A percentile compares a stretch with the other conserved stretches of the same genome.
phyloP scores from a whole-genome alignment of 2,113 vertebrate species.

The Cromileptes altivelis region DNA sequence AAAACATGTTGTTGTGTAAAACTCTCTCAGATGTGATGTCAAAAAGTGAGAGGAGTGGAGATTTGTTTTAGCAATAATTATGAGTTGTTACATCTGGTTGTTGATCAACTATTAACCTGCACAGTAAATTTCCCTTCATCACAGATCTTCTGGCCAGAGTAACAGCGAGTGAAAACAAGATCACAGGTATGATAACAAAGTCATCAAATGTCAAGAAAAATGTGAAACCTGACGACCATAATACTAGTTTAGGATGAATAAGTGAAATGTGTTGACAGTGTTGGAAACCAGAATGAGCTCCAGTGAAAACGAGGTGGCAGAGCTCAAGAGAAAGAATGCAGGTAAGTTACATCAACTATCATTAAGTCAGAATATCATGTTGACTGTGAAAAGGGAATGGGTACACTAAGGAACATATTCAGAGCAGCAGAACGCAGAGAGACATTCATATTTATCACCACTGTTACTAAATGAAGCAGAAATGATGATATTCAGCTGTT shows the following conservation, averaged over 20 bases:
- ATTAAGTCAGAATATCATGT: neutral
- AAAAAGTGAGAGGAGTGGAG: too few species aligned
- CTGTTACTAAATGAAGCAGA: too few species aligned
- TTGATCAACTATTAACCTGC: too few species aligned
- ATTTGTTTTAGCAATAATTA: too few species aligned
- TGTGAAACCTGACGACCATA: neutral
- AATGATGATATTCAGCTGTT: too few species aligned
- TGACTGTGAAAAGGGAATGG: neutral
- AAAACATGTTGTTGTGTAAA: too few species aligned
- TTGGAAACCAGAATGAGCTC: constrained; percentile 19
- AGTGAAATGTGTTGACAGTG: neutral
- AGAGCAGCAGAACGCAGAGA: neutral
- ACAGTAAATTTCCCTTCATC: too few species aligned
- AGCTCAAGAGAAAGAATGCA: constrained; percentile 8
- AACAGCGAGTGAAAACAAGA: neutral
- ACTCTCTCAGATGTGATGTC: too few species aligned
- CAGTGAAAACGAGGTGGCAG: neutral
- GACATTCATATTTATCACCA: too few species aligned
- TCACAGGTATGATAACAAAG: neutral
- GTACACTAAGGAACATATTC: neutral
- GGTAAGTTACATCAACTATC: neutral
- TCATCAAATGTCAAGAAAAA: too few species aligned
- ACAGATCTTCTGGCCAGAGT: constrained; percentile 6
- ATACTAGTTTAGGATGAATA: neutral
- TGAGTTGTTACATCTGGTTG: too few species aligned